A percentile compares a stretch with the other conserved stretches of the same genome.
Evolutionary conservation across 2,888 invertebrate genomes (phyloP).

Genomic region (Oscheius myriophilus): DNA sequence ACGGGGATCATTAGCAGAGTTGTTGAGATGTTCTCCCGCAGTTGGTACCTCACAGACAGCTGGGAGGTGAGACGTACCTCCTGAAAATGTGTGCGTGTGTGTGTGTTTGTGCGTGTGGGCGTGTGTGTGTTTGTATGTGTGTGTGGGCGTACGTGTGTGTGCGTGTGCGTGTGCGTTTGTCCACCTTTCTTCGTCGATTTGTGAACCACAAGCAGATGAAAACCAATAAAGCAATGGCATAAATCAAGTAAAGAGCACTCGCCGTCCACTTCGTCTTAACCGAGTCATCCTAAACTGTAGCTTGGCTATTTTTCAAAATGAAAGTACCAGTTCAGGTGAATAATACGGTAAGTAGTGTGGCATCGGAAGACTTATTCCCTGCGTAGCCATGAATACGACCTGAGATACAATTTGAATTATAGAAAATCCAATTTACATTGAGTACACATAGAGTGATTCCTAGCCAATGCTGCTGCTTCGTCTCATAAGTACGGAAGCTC

Average conservation of each 20-base stretch:
- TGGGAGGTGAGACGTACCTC: not conserved
- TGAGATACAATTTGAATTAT: not conserved
- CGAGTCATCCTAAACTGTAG: constrained; percentile 1
- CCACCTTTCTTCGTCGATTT: constrained; percentile 3
- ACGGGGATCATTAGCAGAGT: constrained; percentile 16
- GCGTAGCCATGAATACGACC: constrained; percentile 1
- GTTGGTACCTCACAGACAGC: constrained; percentile 16
- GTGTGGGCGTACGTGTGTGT: no score
- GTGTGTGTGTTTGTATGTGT: no score
- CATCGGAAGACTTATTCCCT: not conserved
- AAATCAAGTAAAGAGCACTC: not conserved
- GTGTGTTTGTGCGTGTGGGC: no score
- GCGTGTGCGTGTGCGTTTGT: no score
- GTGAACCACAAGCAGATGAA: constrained; percentile 8
- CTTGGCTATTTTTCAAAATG: not conserved
- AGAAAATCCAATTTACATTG: not conserved
- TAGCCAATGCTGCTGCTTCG: not conserved
- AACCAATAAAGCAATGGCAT: not conserved
- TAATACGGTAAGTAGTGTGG: constrained; percentile 10
- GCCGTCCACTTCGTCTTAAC: not conserved
- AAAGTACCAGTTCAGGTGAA: constrained; percentile 10
- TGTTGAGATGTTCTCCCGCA: constrained; percentile 10
- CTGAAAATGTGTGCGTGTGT: no score
- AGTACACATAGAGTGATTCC: not conserved
- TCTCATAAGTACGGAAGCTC: not conserved